phyloP scores from a whole-genome alignment of 2,797 vertebrate species.

The Diglossa cyanea region DNA sequence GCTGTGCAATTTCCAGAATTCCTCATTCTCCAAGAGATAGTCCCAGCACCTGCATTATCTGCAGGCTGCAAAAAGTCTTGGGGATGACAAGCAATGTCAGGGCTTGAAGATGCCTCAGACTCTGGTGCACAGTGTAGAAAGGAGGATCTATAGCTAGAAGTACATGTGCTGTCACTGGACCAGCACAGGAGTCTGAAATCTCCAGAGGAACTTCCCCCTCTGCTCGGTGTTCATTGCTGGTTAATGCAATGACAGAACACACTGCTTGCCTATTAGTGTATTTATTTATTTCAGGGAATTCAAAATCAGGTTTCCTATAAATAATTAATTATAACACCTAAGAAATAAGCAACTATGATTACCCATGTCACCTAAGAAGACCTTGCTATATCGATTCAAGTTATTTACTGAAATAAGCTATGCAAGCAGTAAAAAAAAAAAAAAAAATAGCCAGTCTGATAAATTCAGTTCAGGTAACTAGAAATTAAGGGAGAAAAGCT shows the following conservation, averaged over 20 bases:
- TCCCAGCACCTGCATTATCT: not conserved
- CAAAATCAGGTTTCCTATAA: not conserved
- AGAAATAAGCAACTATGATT: not conserved
- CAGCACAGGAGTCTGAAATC: not conserved
- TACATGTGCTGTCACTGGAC: not conserved
- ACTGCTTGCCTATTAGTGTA: not conserved
- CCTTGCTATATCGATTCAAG: not conserved
- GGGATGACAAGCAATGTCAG: not conserved
- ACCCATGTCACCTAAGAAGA: not conserved
- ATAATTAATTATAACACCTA: not conserved
- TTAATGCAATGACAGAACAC: not conserved
- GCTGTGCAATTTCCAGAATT: not conserved
- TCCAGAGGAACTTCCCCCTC: not conserved
- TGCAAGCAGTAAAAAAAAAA: not conserved
- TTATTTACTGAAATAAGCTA: not conserved
- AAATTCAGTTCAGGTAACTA: not conserved
- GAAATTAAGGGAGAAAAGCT: not conserved
- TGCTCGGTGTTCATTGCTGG: not conserved
- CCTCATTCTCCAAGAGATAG: not conserved
- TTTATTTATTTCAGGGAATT: not conserved
- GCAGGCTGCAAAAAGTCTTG: not conserved
- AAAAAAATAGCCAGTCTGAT: not conserved
- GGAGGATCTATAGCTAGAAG: not conserved
- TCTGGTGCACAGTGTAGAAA: not conserved
- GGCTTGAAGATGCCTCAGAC: not conserved